Percentiles rank a stretch among this genome's conserved stretches.
Evolutionary conservation across 2,888 invertebrate species (phyloP).

Genomic region (Congeria kusceri): DNA sequence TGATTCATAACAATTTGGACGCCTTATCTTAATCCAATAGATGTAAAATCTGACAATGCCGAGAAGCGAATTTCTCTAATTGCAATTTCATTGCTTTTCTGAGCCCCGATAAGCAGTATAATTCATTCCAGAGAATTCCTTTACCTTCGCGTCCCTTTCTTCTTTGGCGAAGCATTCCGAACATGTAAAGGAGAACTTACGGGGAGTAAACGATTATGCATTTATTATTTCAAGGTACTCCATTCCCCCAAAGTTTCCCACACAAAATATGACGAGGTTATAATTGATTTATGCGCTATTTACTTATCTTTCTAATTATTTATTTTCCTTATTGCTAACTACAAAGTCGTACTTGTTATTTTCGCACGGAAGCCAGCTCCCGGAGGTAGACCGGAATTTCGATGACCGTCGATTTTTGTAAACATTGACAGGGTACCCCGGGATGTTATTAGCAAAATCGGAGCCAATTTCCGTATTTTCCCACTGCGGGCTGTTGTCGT

Average conservation of each 20-base stretch:
- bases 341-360: conserved; percentile 20
- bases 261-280: background rate
- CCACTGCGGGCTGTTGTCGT: conserved; percentile 2
- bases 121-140: too few species aligned
- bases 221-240: too few species aligned
- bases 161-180: too few species aligned
- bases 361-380: conserved; percentile 28
- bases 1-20: conserved; percentile 22
- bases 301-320: conserved; percentile 13
- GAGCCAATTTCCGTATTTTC: background rate
- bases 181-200: too few species aligned
- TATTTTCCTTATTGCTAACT: background rate
- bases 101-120: too few species aligned
- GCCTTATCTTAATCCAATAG: conserved; percentile 29
- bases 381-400: background rate
- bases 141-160: too few species aligned
- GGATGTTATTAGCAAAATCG: too few species aligned
- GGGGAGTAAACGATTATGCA: too few species aligned
- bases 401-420: conserved; percentile 1
- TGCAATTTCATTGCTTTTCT: conserved; percentile 3
- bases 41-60: conserved; percentile 27
- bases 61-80: conserved; percentile 3
- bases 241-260: background rate
- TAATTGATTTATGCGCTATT: conserved; percentile 11
- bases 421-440: background rate